A percentile compares a stretch with the other conserved stretches of the same genome.
These are phyloP conservation scores for Micronycteris hirsuta DNA, from an alignment of 2,113 vertebrate genomes.

Conservation along the genomic window DNA sequence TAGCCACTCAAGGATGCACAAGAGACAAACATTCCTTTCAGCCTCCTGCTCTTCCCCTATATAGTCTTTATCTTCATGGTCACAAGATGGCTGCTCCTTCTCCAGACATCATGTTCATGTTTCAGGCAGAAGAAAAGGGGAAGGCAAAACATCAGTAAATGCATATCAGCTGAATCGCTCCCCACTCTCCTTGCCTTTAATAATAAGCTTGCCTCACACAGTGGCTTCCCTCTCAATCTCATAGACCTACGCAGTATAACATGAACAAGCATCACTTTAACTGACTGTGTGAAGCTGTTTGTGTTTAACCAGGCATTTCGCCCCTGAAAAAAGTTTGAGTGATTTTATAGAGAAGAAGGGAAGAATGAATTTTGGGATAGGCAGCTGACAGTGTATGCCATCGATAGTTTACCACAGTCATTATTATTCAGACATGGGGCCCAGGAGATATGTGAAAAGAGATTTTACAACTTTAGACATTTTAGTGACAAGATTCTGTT, in stretches of 20 bases:
- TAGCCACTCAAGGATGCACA: neutral
- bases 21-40: neutral
- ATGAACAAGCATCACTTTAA: neutral
- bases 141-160: neutral
- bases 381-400: neutral
- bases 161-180: accelerated
- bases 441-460: neutral
- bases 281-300: neutral
- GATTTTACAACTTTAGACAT: neutral
- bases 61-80: neutral
- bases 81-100: neutral
- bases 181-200: neutral
- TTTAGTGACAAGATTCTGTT: neutral
- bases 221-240: neutral
- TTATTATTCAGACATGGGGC: neutral
- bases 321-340: neutral
- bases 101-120: neutral
- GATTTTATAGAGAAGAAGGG: neutral
- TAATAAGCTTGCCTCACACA: neutral
- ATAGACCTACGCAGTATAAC: neutral
- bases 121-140: neutral
- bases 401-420: neutral
- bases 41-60: neutral
- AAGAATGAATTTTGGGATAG: neutral
- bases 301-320: neutral